Evolutionary conservation across 2,888 invertebrate species (phyloP).

Genomic region (Spisula subtruncata): DNA sequence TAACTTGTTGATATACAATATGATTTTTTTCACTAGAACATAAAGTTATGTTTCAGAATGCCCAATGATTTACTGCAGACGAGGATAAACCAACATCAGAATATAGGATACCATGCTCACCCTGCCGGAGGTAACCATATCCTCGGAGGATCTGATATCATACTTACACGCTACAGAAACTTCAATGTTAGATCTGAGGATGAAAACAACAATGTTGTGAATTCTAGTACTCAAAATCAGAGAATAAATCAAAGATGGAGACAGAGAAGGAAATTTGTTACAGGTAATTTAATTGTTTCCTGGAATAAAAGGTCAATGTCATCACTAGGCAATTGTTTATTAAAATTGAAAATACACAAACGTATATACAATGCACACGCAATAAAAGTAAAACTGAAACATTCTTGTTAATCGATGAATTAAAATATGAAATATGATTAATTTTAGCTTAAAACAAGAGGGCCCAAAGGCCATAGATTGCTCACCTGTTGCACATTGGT

Average conservation of each 20-base stretch:
- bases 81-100: background rate
- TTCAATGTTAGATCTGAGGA: background rate
- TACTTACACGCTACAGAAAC: background rate
- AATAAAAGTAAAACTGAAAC: no score
- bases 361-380: no score
- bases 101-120: conserved; percentile 1
- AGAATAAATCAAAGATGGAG: conserved; percentile 27
- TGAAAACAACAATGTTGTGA: conserved; percentile 26
- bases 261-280: background rate
- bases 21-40: no score
- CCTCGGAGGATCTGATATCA: background rate
- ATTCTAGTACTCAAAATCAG: background rate
- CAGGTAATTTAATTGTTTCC: background rate
- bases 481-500: no score
- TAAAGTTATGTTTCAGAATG: background rate
- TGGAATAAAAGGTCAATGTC: no score
- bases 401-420: no score
- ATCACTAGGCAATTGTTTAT: no score
- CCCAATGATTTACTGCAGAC: background rate
- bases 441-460: no score
- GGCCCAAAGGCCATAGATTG: no score
- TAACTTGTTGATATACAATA: no score
- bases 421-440: no score
- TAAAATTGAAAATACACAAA: no score
- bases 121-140: background rate